These are phyloP conservation scores for Hycleus cichorii DNA, from an alignment of 1,140 invertebrate genomes.

Conservation along the genomic window DNA sequence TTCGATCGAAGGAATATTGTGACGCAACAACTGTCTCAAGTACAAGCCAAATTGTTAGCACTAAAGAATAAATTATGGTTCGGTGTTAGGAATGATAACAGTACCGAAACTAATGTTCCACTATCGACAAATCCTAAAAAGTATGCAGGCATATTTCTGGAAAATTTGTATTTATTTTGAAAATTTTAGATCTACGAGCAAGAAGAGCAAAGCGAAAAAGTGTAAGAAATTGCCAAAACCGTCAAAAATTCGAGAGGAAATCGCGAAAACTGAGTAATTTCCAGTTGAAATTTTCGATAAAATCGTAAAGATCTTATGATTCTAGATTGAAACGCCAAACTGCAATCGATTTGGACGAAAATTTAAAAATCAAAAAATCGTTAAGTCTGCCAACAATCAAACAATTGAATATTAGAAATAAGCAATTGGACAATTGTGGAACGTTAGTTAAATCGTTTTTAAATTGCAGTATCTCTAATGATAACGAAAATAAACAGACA, in stretches of 20 bases:
- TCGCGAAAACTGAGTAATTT: slow-evolving; percentile 12
- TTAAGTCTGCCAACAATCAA: slow-evolving; percentile 13
- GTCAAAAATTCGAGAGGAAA: neutral
- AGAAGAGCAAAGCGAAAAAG: neutral
- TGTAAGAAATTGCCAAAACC: neutral
- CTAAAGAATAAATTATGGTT: slow-evolving; percentile 39
- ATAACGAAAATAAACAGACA: slow-evolving; percentile 2
- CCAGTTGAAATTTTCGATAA: neutral
- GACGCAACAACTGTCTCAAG: slow-evolving; percentile 35
- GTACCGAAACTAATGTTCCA: slow-evolving; percentile 41
- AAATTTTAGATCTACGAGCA: neutral
- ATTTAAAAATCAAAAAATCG: slow-evolving; percentile 15
- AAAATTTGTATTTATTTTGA: neutral
- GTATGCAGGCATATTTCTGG: neutral
- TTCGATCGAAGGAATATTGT: slow-evolving; percentile 23
- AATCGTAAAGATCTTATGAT: neutral
- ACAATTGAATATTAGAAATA: neutral
- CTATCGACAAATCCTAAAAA: neutral
- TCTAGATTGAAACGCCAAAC: slow-evolving; percentile 22
- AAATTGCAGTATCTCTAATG: neutral
- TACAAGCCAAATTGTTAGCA: slow-evolving; percentile 36
- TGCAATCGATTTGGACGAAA: slow-evolving; percentile 12
- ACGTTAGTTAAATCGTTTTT: too few species aligned
- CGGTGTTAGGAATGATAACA: slow-evolving; percentile 44
- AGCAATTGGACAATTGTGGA: neutral